Evolutionary conservation across 1,140 invertebrate species (phyloP).

Genomic region (Drosophila simulans): DNA sequence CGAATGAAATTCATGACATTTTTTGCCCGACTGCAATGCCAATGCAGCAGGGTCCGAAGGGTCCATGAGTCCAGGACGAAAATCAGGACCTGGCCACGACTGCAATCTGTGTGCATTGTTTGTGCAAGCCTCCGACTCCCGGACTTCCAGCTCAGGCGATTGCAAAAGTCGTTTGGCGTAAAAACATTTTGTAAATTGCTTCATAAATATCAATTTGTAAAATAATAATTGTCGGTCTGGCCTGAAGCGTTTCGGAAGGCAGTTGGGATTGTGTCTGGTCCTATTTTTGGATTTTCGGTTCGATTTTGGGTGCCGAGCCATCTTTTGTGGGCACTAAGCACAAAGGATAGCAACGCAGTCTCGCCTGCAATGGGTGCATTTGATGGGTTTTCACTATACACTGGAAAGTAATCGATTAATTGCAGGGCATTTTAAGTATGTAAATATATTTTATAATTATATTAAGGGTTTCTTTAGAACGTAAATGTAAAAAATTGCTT

Average conservation of each 20-base stretch:
- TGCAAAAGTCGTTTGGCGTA: slow-evolving; percentile 76
- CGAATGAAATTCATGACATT: slow-evolving; percentile 69
- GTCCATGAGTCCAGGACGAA: background rate
- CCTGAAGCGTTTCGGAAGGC: slow-evolving; percentile 15
- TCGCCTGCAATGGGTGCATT: slow-evolving; percentile 10
- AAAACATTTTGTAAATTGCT: slow-evolving; percentile 84
- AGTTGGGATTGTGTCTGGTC: slow-evolving; percentile 29
- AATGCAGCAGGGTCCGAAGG: slow-evolving; percentile 52
- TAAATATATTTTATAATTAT: too few species aligned
- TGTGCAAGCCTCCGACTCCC: slow-evolving; percentile 56
- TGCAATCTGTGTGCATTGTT: slow-evolving; percentile 74
- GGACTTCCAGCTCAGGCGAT: slow-evolving; percentile 1
- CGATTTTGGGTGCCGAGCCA: background rate
- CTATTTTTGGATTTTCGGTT: slow-evolving; percentile 17
- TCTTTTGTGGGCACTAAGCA: slow-evolving; percentile 17
- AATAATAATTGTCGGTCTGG: slow-evolving; percentile 76
- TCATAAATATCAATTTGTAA: slow-evolving; percentile 84
- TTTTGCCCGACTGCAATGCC: slow-evolving; percentile 66
- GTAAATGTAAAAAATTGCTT: too few species aligned
- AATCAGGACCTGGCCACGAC: slow-evolving; percentile 21
- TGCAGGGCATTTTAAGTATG: too few species aligned
- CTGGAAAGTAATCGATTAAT: background rate
- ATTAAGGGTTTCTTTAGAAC: too few species aligned
- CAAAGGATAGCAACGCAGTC: slow-evolving; percentile 5
- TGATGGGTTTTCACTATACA: background rate